These are phyloP conservation scores for Heterohyrax brucei DNA, from an alignment of 2,797 vertebrate genomes.

Conservation along the genomic window DNA sequence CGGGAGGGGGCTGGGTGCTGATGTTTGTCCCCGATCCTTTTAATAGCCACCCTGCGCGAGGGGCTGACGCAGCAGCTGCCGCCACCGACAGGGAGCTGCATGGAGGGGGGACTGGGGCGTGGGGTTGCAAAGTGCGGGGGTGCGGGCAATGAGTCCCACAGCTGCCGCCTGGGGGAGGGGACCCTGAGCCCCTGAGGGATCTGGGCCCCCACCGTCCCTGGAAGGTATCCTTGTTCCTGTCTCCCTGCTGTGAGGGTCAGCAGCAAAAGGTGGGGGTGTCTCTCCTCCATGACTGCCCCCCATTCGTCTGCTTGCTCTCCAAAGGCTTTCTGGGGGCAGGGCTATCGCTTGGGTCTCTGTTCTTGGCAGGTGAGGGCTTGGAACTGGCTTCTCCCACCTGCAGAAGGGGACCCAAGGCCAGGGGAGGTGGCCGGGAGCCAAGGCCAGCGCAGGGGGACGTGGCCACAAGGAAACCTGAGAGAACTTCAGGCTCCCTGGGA, in stretches of 20 bases:
- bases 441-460: neutral
- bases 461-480: neutral
- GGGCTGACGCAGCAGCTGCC: constrained; percentile 77
- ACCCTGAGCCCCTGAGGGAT: neutral
- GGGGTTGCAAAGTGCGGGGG: neutral
- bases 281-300: too few relatives aligned
- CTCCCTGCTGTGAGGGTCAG: neutral
- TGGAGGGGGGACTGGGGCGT: neutral
- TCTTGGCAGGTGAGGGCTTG: neutral
- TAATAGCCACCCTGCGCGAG: constrained; percentile 71
- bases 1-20: neutral
- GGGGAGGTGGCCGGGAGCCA: neutral
- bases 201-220: neutral
- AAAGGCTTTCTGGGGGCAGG: neutral
- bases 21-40: constrained; percentile 63
- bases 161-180: neutral
- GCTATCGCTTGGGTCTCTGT: neutral
- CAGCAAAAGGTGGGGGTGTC: neutral
- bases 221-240: neutral
- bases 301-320: neutral
- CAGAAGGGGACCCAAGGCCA: neutral
- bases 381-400: neutral
- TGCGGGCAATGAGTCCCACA: constrained; percentile 45
- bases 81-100: neutral
- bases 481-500: neutral